Evolutionary conservation across 1,140 invertebrate species (phyloP), one percentile per base, ranked within the genome.

Genomic region (Euwallacea fornicatus): DNA sequence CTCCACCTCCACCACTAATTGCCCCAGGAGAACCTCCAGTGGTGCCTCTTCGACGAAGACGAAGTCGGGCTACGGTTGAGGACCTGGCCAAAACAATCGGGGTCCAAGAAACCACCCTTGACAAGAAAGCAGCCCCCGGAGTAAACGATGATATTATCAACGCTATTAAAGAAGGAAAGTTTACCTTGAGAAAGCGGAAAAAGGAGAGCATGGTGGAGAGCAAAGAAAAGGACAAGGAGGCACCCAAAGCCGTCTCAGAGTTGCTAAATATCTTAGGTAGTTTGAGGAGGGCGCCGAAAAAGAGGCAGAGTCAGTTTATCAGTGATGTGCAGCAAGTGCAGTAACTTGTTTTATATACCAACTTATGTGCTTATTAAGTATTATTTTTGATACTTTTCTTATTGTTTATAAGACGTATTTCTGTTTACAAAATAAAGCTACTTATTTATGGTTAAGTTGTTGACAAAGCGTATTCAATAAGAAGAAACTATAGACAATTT

Each of bases 101-200:
- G 6, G 75, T 76, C 6, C 53, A 74, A 47, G 64, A 73, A 9
- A 63, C 60, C 42, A 60, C 59, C 3, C 50, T 41, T 4, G 70
- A 72, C n/a, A 75, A 75, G 44, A 76, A 76, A 71, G 15, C 71
- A 56, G 69, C 72, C 43, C 65, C 75, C 61, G 76, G 77, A 13
- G 89, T 86, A 2, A 90, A 91, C 73, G 89, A 90, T 72, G 88
- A 90, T 47, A 89, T 91, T 71, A 89, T 91, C 6, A 90, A 89
- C 78, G 87, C 90, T 78, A 90, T 91, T 21, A 91, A 91, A 83
- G 88, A 88, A 10, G 90, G 90, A n/a, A 85, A 86, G 67, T 91
- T 91, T 78, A 89, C 88, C 0, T 79, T 91, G 8, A 88, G 88
- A 74, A 87, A 89, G 7, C 85, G 86, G 0, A 88, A 89, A 56